These are phyloP conservation scores for Molanna angustata DNA, from an alignment of 2,888 invertebrate genomes.

Conservation along the genomic window DNA sequence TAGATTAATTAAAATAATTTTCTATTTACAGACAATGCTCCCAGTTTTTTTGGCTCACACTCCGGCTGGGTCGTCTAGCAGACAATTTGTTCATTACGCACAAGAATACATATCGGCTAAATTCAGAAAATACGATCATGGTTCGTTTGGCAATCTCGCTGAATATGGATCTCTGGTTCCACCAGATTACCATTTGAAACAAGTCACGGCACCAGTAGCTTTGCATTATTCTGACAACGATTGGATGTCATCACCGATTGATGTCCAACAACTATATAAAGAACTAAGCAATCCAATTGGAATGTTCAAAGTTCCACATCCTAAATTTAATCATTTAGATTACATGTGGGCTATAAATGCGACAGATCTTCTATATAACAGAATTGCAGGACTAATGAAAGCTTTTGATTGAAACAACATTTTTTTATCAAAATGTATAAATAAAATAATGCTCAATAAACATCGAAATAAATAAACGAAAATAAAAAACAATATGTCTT, in stretches of 20 bases:
- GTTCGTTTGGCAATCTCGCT: constrained; percentile 42
- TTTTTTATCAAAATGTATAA: constrained; percentile 48
- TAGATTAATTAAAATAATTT: too few relatives aligned
- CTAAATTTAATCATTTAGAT: constrained; percentile 63
- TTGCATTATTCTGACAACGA: constrained; percentile 57
- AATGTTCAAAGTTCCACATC: constrained; percentile 48
- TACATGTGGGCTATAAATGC: constrained; percentile 62
- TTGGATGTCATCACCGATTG: constrained; percentile 50
- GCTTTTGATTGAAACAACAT: constrained; percentile 49
- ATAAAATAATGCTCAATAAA: too few relatives aligned
- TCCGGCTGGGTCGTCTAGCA: constrained; percentile 56
- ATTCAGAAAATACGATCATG: constrained; percentile 53
- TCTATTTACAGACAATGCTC: constrained; percentile 45
- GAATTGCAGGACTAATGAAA: constrained; percentile 47
- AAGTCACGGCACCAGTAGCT: constrained; percentile 47
- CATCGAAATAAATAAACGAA: too few relatives aligned
- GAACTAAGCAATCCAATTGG: constrained; percentile 52
- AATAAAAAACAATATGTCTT: too few relatives aligned
- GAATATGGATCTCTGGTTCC: constrained; percentile 50
- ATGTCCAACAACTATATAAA: constrained; percentile 48
- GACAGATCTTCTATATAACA: constrained; percentile 50
- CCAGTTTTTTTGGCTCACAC: constrained; percentile 59
- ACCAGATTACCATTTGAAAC: constrained; percentile 48
- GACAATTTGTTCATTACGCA: constrained; percentile 53
- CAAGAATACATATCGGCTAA: constrained; percentile 42